Base-by-base conservation (phyloP, 1,140 invertebrate genomes). In the Cotesia typhae region DNA sequence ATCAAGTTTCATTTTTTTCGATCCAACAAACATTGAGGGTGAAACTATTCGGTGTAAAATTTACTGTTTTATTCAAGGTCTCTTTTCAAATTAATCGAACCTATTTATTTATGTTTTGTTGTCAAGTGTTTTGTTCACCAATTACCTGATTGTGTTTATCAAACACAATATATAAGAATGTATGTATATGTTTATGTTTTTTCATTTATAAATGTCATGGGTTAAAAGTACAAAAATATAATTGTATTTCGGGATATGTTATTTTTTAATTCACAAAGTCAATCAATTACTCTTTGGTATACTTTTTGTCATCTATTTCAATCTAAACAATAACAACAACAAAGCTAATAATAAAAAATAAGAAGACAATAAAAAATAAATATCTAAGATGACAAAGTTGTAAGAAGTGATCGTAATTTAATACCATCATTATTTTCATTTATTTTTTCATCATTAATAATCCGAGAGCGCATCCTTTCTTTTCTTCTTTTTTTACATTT, bases 211-310 rank as follows among this genome's bases (percentile, higher is more conserved):
- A 47, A 47, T 68, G 37, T 72, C 55, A 69, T 20, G 63, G 63
- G 68, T 65, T 75, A 69, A 76, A 78, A 80, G 80, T 83, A 83
- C 71, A 83, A 82, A 83, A 83, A 83, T 83, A 83, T 82, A 81
- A 79, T 79, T 78, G 80, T 73, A 81, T 81, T 77, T 83, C 74
- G 67, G 73, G 74, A 73, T 73, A 74, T 78, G 57, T 59, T 41
- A 65, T n/a, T 65, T 14, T 65, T 65, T 65, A 47, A 47, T 47
- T 47, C 41, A 47, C 41, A 47, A 41, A 47, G 41, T 47, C 41
- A 47, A 47, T 47, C 10, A 47, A 47, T 47, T 47, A 47, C 41
- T 47, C 7, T 7, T 47, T 10, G 41, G 41, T 47, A 10, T 47
- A 7, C 2, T 47, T 47, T 41, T 47, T 9, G 10, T 47, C 41